Percentiles rank a stretch among this genome's conserved stretches.
Conservation (phyloP, 2,888 invertebrate species). For the Hypercompe scribonia region DNA sequence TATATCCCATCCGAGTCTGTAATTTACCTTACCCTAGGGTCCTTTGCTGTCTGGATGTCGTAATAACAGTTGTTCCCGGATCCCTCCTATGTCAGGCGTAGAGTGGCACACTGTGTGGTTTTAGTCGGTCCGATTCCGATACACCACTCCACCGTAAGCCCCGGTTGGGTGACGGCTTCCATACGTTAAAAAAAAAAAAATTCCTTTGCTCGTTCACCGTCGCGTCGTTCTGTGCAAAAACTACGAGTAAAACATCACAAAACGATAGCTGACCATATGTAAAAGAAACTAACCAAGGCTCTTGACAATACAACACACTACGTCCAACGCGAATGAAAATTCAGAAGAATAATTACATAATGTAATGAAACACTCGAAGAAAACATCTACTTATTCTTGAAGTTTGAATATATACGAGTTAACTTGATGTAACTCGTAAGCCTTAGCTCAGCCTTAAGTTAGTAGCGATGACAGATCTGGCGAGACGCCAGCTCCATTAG, state of each 20-base stretch:
- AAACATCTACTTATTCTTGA: not conserved
- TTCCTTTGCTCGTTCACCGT: not conserved
- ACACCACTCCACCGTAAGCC: too few relatives aligned
- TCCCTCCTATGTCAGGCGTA: too few relatives aligned
- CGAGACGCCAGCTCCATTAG: constrained; percentile 13
- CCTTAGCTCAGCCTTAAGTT: constrained; percentile 14
- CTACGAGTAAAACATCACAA: not conserved
- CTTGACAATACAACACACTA: not conserved
- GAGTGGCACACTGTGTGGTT: too few relatives aligned
- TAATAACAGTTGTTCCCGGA: too few relatives aligned
- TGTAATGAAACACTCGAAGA: not conserved
- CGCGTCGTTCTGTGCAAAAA: fast-evolving
- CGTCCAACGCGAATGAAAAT: not conserved
- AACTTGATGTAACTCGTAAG: constrained; percentile 3
- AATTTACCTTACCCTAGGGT: too few relatives aligned
- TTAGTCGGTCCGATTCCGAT: too few relatives aligned
- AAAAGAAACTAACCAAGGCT: not conserved
- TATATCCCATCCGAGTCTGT: too few relatives aligned
- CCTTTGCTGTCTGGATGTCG: too few relatives aligned
- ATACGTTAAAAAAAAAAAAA: too few relatives aligned
- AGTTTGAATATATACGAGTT: constrained; percentile 9
- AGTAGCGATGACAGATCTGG: constrained; percentile 21
- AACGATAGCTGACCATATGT: not conserved
- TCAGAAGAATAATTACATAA: not conserved
- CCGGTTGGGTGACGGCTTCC: too few relatives aligned